Base-by-base conservation (phyloP, 2,113 vertebrate genomes). In the Cisticola juncidis region DNA sequence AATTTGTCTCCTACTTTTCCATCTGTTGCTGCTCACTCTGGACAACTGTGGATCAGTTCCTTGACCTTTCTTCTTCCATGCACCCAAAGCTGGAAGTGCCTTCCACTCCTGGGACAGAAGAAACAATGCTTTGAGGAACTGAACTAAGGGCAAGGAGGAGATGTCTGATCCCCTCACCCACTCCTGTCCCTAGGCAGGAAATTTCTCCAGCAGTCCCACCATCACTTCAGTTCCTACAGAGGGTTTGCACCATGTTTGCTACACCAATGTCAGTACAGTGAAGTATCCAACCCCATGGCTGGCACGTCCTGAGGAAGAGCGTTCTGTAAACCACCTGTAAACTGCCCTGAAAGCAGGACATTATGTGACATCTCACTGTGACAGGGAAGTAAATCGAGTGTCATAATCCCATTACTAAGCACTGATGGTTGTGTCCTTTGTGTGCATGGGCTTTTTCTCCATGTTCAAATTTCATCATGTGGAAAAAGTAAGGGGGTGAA, bases 11-110 rank as follows among this genome's bases (percentile, higher is more conserved):
- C 45, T 92, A 29, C 53, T 91, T 71, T 82, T 90, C 83, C 86
- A 87, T 79, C 86, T 95, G 84, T 79, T 95, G 94, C 81, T 87
- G 57, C 42, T 92, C 62, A 74, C 45, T 68, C 31, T 44, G 28
- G 40, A 57, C 31, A 79, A 84, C 2, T 48, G 76, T 58, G n/a
- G 60, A 86, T 35, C 62, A 47, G 33, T 44, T 71, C 56, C 48
- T 81, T 51, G 76, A 44, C 40, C 60, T 80, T 93, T 94, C 72
- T 70, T 78, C 57, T 91, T 73, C 47, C 73, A 68, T 53, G 40
- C 36, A 72, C 38, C 15, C 77, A 74, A 89, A 78, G 69, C 69
- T 79, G 72, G 60, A 90, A 90, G 57, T 33, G 22, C 33, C 57
- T 86, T 77, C 62, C 28, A 40, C 15, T 14, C 84, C 56, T 53